Evolutionary conservation across 2,113 vertebrate genomes (phyloP), one percentile per base, ranked within the genome.

Genomic region (Mesocricetus auratus): DNA sequence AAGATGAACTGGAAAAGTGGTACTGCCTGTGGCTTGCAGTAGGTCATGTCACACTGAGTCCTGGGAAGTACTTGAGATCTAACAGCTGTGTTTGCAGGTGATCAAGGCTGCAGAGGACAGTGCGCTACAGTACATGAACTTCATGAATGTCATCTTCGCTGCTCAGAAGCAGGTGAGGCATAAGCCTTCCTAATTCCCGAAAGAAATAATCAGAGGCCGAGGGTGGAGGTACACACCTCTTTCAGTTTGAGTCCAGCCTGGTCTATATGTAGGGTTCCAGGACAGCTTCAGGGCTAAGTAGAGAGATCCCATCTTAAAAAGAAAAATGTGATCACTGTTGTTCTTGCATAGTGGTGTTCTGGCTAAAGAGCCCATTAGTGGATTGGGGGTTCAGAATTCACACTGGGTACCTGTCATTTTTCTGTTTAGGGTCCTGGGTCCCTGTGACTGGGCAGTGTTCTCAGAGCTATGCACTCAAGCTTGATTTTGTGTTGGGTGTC

Each of bases 131-230:
- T 99, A 99, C 85, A 99, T 99, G 99, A 99, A 99, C 98, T 99
- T 99, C 97, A 99, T 99, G 99, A 99, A 99, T 8, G 99, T 99
- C 85, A 99, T 99, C 98, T 99, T 99, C 7, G 99, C 99, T 1
- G 99, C 99, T 31, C 99, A 99, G 97, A 99, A 99, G 66, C 99
- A 99, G 99, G 99, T 99, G 95, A 97, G 45, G 50, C 9, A 39
- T 15, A 64, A 7, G 47, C 13, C 3, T 94, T 75, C 78, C 39
- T 33, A 50, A 68, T 50, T 64, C 26, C 58, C 4, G 13, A 17
- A 42, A 64, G 58, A 85, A 85, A 9, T 45, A 15, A 45, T 31
- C 39, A 19, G 81, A 42, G n/a, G 26, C 39, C 4, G 19, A 16
- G 39, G 3, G 39, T 31, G 24, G 58, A 21, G n/a, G 15, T 85